Conservation (phyloP, 1,140 invertebrate species). For the Drosophila takahashii region DNA sequence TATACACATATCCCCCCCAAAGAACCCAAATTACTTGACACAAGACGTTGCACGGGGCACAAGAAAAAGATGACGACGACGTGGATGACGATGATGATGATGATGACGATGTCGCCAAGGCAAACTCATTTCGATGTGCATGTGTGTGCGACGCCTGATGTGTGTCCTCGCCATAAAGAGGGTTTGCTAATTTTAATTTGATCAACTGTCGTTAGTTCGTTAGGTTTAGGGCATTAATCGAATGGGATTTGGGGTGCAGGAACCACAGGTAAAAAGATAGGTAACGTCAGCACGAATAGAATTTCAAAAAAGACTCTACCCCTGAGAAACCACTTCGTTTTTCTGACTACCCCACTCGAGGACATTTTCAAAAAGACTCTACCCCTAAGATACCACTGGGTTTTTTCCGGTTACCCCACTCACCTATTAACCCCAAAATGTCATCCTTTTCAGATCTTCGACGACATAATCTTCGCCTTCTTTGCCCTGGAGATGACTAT, state of each 20-base stretch:
- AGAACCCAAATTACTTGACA: slow-evolving; percentile 40
- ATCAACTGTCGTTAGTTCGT: slow-evolving; percentile 46
- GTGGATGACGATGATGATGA: slow-evolving; percentile 9
- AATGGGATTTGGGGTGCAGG: slow-evolving; percentile 8
- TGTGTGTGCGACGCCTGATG: slow-evolving; percentile 21
- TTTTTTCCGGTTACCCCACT: too few species aligned
- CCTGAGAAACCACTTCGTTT: too few species aligned
- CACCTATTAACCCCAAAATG: background rate
- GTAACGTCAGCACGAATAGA: too few species aligned
- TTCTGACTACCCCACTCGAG: too few species aligned
- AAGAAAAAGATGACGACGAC: slow-evolving; percentile 54
- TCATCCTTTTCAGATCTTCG: slow-evolving; percentile 90
- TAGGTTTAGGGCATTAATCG: slow-evolving; percentile 43
- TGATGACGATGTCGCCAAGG: slow-evolving; percentile 41
- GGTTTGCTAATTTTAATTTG: slow-evolving; percentile 42
- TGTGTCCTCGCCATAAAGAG: slow-evolving; percentile 1
- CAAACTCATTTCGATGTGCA: slow-evolving; percentile 41
- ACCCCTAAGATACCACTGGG: too few species aligned
- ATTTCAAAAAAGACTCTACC: too few species aligned
- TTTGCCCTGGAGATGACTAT: slow-evolving; percentile 98
- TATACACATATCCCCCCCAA: slow-evolving; percentile 1
- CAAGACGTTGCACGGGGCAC: slow-evolving; percentile 11
- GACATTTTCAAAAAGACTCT: too few species aligned
- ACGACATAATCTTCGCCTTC: slow-evolving; percentile 99
- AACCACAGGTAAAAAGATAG: too few species aligned